Base-by-base conservation (phyloP, 2,888 invertebrate species). In the Leucozona laternaria region DNA sequence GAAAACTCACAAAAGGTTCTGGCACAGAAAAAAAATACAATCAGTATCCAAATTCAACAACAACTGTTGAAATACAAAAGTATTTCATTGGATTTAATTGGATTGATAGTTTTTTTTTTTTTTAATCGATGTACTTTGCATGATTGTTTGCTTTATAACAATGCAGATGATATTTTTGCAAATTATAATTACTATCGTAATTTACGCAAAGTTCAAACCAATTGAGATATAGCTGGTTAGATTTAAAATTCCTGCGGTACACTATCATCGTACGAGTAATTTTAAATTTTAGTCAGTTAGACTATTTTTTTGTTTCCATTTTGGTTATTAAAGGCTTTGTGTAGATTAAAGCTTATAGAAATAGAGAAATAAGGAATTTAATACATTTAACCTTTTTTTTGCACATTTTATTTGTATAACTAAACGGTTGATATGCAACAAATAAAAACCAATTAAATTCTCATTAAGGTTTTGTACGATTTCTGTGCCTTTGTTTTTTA, bases 1-100 rank as follows among this genome's bases (percentile, higher is more conserved):
- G 31, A 45, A n/a, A 66, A 28, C 31, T 64, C 17, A 20, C 20
- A 7, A 22, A 4, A 50, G 50, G 50, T 53, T 15, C 13, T 22
- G 22, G 3, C 15, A 64, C 11, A 20, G 37, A n/a, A n/a, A n/a
- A n/a, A n/a, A n/a, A n/a, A n/a, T n/a, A n/a, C n/a, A n/a, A n/a
- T n/a, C n/a, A n/a, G n/a, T n/a, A n/a, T n/a, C n/a, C n/a, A n/a
- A n/a, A n/a, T 60, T 40, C 37, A 15, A 20, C 34, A 57, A 55
- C 28, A n/a, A 55, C 37, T 60, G 58, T 15, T 22, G 37, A 60
- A 37, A 60, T 60, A 60, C 22, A 60, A 60, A 40, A 43, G 1
- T 25, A 22, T 62, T 62, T 28, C 28, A n/a, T 11, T 28, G 25
- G 43, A 57, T 34, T 62, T 62, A 62, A 62, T 58, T 58, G 58